Evolutionary conservation across 2,797 vertebrate genomes (phyloP), one percentile per base, ranked within the genome.

Genomic region (Hippocampus kuda): DNA sequence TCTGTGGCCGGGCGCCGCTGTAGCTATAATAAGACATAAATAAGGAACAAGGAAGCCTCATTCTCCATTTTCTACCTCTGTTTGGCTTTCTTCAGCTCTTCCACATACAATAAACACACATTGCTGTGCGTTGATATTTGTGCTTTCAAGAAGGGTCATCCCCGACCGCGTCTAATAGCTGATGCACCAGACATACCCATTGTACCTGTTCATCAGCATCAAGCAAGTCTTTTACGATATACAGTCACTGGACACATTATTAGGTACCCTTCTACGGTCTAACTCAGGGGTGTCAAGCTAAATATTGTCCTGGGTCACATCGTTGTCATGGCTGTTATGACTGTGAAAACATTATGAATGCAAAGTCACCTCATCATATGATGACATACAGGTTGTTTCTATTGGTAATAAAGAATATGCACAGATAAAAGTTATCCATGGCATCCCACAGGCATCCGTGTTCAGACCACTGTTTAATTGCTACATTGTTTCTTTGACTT

Each of bases 1-100:
- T 88, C 85, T 64, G 81, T 86, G 90, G 86, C 91, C 88, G 79
- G 80, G 88, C 89, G 91, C 83, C 75, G 86, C 86, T 89, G 87
- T 89, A 89, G 87, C 89, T 88, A 88, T 88, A 89, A 83, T 83
- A 91, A 89, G 91, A 91, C 86, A 93, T 90, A 91, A 89, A 91
- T 90, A 88, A 88, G 87, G 88, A 89, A 89, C 88, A 89, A 83
- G 86, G 83, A 84, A 86, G 82, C 84, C 84, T 88, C 87, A 88
- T 89, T 85, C 87, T 79, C 82, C 86, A 87, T 89, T 88, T 83
- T 74, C 77, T 83, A 79, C 76, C 82, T 81, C 81, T 79, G 72
- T 60, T 60, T 34, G 59, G 59, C 59, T 38, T 57, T 71, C 74
- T 71, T 57, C 74, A 80, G 85, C 82, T 81, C 69, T 87, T 77